phyloP scores from a whole-genome alignment of 1,140 invertebrate genomes.

The Procambarus clarkii region DNA sequence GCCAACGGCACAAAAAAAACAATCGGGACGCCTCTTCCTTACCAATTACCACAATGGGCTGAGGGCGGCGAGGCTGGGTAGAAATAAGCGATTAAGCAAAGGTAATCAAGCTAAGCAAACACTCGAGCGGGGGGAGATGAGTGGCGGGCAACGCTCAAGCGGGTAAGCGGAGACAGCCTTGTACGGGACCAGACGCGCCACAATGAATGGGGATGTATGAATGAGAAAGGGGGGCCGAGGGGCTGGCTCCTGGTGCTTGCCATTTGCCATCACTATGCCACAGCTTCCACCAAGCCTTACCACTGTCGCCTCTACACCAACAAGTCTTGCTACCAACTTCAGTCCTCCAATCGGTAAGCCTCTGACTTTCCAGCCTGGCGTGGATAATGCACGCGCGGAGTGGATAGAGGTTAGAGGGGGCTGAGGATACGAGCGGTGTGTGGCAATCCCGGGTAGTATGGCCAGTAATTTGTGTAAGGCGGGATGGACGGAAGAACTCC shows the following conservation, averaged over 20 bases:
- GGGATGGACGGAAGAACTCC: background rate
- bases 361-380: too few relatives aligned
- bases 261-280: background rate
- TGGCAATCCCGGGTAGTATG: background rate
- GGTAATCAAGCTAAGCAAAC: constrained; percentile 3
- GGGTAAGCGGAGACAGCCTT: background rate
- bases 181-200: background rate
- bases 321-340: too few relatives aligned
- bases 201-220: background rate
- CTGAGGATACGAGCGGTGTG: background rate
- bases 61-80: background rate
- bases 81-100: background rate
- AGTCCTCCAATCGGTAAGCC: too few relatives aligned
- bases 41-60: background rate
- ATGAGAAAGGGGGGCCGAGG: background rate
- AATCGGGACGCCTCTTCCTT: background rate
- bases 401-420: background rate
- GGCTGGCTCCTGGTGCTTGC: background rate
- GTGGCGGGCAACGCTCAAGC: background rate
- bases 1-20: too few relatives aligned
- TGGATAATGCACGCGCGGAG: too few relatives aligned
- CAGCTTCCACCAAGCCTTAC: too few relatives aligned
- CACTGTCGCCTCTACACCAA: too few relatives aligned
- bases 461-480: background rate
- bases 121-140: background rate